A percentile compares a stretch with the other conserved stretches of the same genome.
Conservation (phyloP, 2,113 vertebrate genomes). For the Ursus arctos region DNA sequence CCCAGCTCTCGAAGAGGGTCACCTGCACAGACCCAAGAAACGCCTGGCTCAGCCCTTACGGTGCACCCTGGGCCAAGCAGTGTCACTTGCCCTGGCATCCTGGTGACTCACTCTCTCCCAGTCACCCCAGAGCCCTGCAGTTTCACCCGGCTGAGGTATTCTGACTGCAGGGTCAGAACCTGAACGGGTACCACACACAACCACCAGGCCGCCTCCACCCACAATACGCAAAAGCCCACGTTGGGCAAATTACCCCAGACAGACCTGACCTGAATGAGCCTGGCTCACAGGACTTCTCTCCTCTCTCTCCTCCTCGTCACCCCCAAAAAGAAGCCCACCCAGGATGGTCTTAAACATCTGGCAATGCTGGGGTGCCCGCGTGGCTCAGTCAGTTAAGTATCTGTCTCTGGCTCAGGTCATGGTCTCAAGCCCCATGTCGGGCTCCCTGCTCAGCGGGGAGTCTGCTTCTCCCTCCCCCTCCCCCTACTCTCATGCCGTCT, state of each 20-base stretch:
- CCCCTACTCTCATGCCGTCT: background rate
- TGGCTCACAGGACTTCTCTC: background rate
- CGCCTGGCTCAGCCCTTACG: background rate
- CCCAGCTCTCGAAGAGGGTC: constrained; percentile 98
- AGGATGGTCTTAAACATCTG: background rate
- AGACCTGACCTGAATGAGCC: background rate
- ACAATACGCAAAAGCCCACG: background rate
- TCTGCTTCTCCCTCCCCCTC: background rate
- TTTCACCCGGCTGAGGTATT: accelerated
- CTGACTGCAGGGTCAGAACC: background rate
- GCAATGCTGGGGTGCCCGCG: background rate
- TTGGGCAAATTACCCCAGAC: background rate
- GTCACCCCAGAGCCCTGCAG: background rate
- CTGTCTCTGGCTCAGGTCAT: background rate
- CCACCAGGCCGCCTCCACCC: too few relatives aligned
- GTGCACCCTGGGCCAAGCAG: background rate
- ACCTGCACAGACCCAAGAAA: constrained; percentile 85
- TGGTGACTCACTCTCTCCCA: accelerated
- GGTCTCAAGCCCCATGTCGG: background rate
- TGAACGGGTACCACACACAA: accelerated
- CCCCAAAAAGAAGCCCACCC: background rate
- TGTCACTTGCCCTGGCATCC: background rate
- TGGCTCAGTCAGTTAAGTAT: background rate
- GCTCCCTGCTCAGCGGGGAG: background rate
- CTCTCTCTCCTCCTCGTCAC: background rate